Evolutionary conservation across 2,113 vertebrate genomes (phyloP).

Genomic region (Lamprologus sp.): DNA sequence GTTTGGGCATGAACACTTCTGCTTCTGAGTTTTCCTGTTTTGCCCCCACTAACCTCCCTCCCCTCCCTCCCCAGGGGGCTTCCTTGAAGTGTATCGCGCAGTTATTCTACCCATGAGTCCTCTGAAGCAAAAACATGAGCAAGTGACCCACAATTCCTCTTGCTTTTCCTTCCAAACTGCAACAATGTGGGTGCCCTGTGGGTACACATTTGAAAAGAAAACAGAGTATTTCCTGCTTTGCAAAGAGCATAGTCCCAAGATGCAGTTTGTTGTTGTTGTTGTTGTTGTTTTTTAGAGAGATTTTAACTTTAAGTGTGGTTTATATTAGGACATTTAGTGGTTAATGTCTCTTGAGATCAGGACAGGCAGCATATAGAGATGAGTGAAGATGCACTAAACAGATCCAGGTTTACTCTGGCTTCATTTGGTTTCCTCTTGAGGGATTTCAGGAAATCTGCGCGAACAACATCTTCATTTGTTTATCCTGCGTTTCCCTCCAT

Average conservation of each 20-base stretch:
- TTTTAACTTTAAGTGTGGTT: not conserved
- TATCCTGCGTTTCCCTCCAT: not conserved
- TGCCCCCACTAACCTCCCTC: not conserved
- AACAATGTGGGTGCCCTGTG: slow-evolving; percentile 3
- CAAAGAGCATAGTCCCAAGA: not conserved
- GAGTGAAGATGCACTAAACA: not conserved
- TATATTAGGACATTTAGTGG: not conserved
- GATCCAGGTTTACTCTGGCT: not conserved
- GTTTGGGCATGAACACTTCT: slow-evolving; percentile 4
- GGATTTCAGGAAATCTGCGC: not conserved
- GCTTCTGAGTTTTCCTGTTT: slow-evolving; percentile 52
- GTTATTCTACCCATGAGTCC: not conserved
- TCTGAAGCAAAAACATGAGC: slow-evolving; percentile 8
- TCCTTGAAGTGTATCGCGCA: not conserved
- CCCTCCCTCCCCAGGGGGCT: not conserved
- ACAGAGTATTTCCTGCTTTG: slow-evolving; percentile 57
- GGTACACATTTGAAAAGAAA: slow-evolving; percentile 47
- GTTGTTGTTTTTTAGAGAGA: not conserved
- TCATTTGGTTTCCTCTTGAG: not conserved
- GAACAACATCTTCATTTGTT: not conserved
- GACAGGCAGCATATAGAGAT: not conserved
- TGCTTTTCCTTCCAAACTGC: slow-evolving; percentile 22
- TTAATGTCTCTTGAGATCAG: not conserved
- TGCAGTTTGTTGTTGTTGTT: not conserved
- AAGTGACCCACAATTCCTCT: slow-evolving; percentile 15